Conservation (phyloP, 2,888 invertebrate species). For the Seira sanloemensis region DNA sequence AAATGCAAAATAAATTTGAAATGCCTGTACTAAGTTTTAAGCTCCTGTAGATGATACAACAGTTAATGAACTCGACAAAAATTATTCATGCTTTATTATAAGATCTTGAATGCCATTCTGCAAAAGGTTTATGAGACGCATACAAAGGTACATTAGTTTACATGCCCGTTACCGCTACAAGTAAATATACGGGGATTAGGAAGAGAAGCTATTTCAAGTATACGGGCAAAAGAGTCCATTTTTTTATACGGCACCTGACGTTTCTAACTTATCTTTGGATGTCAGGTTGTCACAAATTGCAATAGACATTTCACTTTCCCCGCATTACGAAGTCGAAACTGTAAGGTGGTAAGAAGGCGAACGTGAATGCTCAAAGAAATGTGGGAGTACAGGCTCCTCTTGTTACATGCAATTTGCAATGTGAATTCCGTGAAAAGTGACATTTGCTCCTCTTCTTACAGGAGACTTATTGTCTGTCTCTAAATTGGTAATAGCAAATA, state of each 20-base stretch:
- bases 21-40: no score
- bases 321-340: slow-evolving; percentile 25
- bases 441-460: not conserved
- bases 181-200: no score
- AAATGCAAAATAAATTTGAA: no score
- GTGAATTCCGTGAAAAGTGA: not conserved
- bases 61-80: no score
- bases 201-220: not conserved
- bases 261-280: slow-evolving; percentile 6
- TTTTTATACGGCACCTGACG: not conserved
- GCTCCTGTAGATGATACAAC: no score
- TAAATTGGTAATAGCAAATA: not conserved
- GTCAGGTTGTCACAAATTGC: slow-evolving; percentile 30
- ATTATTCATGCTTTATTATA: no score
- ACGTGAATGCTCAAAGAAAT: slow-evolving; percentile 1
- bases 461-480: slow-evolving; percentile 5
- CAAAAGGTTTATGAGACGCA: no score
- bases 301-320: slow-evolving; percentile 38
- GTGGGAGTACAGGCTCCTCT: slow-evolving; percentile 8
- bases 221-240: not conserved
- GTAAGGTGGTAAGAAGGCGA: not conserved
- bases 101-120: no score
- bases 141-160: no score
- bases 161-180: no score
- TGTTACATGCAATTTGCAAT: not conserved